Base-by-base conservation (phyloP, 2,113 vertebrate genomes). In the Thunnus maccoyii region DNA sequence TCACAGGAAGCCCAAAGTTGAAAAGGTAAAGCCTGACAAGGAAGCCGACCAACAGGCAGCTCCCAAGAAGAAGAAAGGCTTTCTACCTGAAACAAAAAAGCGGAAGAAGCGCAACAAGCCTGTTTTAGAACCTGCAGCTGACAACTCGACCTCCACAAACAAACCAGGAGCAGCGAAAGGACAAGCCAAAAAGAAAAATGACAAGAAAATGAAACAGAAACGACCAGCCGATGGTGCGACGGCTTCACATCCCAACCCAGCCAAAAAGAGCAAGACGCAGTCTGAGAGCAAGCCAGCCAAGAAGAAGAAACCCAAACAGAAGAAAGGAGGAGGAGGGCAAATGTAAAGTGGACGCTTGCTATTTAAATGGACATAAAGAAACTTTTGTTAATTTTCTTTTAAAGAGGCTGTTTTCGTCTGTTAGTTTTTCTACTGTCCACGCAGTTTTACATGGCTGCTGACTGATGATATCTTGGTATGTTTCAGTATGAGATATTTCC, bases 81-180 rank as follows among this genome's bases (percentile, higher is more conserved):
- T 98, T 77, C 93, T 99, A 22, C 98, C 98, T 0, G 98, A 98
- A 71, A 96, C 91, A 5, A 99, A 99, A 48, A 99, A 97, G 81
- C 96, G 97, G 5, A 98, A 96, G 75, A 99, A 96, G 32, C 96
- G 94, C 4, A 95, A 94, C 32, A 93, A 91, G 25, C 86, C 86
- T 5, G 67, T 80, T 46, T 50, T 88, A 12, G 78, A 62, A 1
- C 56, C 82, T 0, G 67, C 32, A 4, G 52, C 20, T 1, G 57
- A 44, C 48, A 69, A 18, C 9, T 4, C 61, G 25, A 14, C 50
- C 76, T 57, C 69, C 3, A 10, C 20, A 12, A 46, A 51, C 46
- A 78, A 67, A 84, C 66, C 61, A 1, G 84, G 12, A 13, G 72
- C 66, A 27, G 73, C 56, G 58, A 86, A 76, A 72, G 92, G 81